Conservation (phyloP, 2,113 vertebrate genomes). For the Engystomops pustulosus region DNA sequence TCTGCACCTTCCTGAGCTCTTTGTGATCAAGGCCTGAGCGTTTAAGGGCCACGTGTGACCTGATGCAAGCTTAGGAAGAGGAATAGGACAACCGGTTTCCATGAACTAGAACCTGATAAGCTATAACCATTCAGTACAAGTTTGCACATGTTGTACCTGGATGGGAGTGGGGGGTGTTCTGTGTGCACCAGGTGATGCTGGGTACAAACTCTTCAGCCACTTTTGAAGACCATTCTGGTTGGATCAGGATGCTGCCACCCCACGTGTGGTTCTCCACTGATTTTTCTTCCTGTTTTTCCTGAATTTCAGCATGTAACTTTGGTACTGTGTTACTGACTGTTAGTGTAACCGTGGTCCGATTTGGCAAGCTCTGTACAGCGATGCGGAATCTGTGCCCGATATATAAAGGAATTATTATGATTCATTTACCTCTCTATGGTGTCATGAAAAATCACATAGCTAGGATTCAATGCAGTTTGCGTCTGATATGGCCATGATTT, state of each 20-base stretch:
- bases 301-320: constrained; percentile 83
- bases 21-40: no score
- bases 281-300: constrained; percentile 66
- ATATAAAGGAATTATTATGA: no score
- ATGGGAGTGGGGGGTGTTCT: neutral
- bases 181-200: neutral
- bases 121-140: neutral
- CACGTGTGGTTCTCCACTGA: neutral
- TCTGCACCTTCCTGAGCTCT: no score
- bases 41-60: no score
- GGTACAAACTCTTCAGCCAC: neutral
- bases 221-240: neutral
- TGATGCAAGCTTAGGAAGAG: constrained; percentile 49
- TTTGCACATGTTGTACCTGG: constrained; percentile 52
- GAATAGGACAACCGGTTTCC: constrained; percentile 40
- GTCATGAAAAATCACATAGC: constrained; percentile 75
- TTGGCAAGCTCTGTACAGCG: no score
- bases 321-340: constrained; percentile 76
- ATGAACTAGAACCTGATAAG: constrained; percentile 26
- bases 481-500: no score
- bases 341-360: constrained; percentile 83
- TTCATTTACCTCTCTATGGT: constrained; percentile 81
- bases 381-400: no score
- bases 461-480: constrained; percentile 75
- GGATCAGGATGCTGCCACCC: neutral